Conservation (phyloP, 2,113 vertebrate species). For the Riparia riparia region DNA sequence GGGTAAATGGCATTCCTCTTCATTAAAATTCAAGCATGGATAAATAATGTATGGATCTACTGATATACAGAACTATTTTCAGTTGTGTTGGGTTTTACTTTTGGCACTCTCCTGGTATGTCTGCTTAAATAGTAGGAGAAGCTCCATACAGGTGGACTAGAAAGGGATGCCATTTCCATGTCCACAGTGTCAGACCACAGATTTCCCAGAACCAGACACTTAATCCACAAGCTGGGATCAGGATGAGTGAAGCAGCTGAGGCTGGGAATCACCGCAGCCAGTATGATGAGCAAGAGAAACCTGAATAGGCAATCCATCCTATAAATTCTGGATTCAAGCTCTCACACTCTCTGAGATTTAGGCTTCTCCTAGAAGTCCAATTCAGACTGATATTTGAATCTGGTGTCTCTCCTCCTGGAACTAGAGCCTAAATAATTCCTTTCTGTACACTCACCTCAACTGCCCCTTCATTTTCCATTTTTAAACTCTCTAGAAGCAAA, state of each 20-base stretch:
- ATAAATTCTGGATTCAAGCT: not conserved
- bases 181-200: fast-evolving
- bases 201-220: not conserved
- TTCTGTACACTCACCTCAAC: not conserved
- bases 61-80: not conserved
- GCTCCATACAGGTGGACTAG: not conserved
- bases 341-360: not conserved
- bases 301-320: not conserved
- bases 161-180: not conserved
- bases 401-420: not conserved
- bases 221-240: not conserved
- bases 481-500: not conserved
- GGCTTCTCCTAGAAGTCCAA: not conserved
- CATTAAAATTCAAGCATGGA: conserved; percentile 35
- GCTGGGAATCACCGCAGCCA: not conserved
- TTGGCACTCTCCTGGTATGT: not conserved
- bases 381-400: not conserved
- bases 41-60: conserved; percentile 39
- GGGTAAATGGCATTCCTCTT: conserved; percentile 10
- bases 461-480: not conserved
- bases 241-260: not conserved
- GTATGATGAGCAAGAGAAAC: not conserved
- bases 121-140: not conserved
- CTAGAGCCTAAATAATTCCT: not conserved
- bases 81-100: conserved; percentile 3